Percentiles rank a stretch among this genome's conserved stretches.
Conservation (phyloP, 2,113 vertebrate species). For the Condylura cristata region DNA sequence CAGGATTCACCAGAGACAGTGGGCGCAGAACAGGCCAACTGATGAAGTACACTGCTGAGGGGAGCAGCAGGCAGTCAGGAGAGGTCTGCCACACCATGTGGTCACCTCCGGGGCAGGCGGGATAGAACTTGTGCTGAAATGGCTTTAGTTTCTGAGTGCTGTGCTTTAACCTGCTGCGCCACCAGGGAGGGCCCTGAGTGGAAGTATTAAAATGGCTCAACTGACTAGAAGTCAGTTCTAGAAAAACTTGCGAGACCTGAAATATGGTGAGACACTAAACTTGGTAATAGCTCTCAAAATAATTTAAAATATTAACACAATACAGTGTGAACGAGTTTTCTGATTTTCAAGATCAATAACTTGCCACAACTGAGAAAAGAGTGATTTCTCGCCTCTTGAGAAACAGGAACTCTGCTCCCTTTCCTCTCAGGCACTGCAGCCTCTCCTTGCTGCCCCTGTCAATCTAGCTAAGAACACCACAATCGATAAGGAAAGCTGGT, state of each 20-base stretch:
- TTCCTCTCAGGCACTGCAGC: background rate
- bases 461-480: conserved; percentile 35
- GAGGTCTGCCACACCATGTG: too few species aligned
- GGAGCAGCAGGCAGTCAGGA: too few species aligned
- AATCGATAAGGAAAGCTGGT: conserved; percentile 13
- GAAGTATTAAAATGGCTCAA: background rate
- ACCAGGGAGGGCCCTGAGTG: too few species aligned
- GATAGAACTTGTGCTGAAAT: too few species aligned
- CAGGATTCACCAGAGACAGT: too few species aligned
- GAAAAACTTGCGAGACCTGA: background rate
- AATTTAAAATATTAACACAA: conserved; percentile 14
- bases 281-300: background rate
- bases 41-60: too few species aligned
- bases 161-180: too few species aligned
- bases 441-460: background rate
- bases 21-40: too few species aligned
- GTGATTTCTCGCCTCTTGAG: background rate
- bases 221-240: background rate
- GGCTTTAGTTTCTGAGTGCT: too few species aligned
- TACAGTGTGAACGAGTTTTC: background rate
- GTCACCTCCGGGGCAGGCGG: too few species aligned
- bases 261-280: background rate
- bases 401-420: background rate
- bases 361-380: conserved; percentile 22
- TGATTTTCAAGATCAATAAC: conserved; percentile 10